Conservation (phyloP, 1,140 invertebrate species). For the Caenorhabditis brenneri region DNA sequence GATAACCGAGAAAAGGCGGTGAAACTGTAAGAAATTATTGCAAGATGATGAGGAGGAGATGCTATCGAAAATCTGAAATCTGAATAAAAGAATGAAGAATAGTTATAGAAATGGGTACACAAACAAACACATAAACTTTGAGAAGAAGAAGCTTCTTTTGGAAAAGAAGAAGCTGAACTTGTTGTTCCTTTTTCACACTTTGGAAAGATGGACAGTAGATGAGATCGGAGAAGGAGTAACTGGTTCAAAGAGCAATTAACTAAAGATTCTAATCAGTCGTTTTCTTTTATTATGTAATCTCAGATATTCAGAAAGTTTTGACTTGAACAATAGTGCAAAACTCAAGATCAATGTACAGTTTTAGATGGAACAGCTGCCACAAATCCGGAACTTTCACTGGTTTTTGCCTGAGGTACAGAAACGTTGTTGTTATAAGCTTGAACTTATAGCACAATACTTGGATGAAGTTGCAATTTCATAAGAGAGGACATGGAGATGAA, state of each 20-base stretch:
- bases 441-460: too few relatives aligned
- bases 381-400: too few relatives aligned
- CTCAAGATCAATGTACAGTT: too few relatives aligned
- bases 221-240: neutral
- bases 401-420: too few relatives aligned
- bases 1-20: neutral
- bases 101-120: neutral
- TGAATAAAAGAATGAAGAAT: neutral
- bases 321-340: too few relatives aligned
- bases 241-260: slow-evolving; percentile 34
- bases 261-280: neutral
- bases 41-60: neutral
- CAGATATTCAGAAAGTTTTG: too few relatives aligned
- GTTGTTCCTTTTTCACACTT: slow-evolving; percentile 25
- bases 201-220: neutral
- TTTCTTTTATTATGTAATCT: neutral
- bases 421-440: too few relatives aligned
- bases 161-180: neutral
- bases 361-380: too few relatives aligned
- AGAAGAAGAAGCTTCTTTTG: too few relatives aligned
- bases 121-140: slow-evolving; percentile 13
- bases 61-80: slow-evolving; percentile 12
- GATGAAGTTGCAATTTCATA: too few relatives aligned
- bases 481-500: too few relatives aligned
- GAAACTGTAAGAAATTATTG: neutral